A percentile compares a stretch with the other conserved stretches of the same genome.
phyloP scores from a whole-genome alignment of 53 echinoderm and acorn worm genomes.

The Echinometra lucunter region DNA sequence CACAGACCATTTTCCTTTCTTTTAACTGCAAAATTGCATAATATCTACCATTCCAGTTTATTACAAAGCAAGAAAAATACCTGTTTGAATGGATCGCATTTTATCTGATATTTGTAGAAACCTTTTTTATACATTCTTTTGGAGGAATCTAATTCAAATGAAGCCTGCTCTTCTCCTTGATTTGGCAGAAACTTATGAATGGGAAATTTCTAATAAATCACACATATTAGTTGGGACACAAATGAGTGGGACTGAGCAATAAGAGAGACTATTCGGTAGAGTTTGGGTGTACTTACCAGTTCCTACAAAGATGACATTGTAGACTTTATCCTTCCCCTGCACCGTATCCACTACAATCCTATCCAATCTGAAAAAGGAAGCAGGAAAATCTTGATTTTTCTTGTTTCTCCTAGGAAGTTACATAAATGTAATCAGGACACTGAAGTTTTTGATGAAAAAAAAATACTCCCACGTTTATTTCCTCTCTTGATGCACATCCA shows the following conservation, averaged over 20 bases:
- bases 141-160: not conserved
- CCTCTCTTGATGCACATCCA: not conserved
- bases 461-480: conserved; percentile 25
- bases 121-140: not conserved
- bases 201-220: conserved; percentile 14
- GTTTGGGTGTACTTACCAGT: conserved; percentile 81
- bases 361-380: conserved; percentile 77
- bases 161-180: not conserved
- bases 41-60: not conserved
- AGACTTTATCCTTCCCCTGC: conserved; percentile 80
- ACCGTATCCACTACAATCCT: conserved; percentile 94
- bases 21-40: not conserved
- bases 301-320: conserved; percentile 93
- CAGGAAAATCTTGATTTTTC: not conserved
- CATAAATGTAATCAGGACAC: conserved; percentile 40
- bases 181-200: not conserved
- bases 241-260: not conserved
- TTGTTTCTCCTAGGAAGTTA: not conserved
- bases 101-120: no score
- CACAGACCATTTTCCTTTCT: not conserved
- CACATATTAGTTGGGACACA: not conserved
- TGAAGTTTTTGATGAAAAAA: not conserved
- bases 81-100: not conserved
- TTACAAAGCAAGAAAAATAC: not conserved
- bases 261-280: not conserved